These are phyloP conservation scores for Pachypeltis micranthus DNA, from an alignment of 1,140 invertebrate species.

Conservation along the genomic window DNA sequence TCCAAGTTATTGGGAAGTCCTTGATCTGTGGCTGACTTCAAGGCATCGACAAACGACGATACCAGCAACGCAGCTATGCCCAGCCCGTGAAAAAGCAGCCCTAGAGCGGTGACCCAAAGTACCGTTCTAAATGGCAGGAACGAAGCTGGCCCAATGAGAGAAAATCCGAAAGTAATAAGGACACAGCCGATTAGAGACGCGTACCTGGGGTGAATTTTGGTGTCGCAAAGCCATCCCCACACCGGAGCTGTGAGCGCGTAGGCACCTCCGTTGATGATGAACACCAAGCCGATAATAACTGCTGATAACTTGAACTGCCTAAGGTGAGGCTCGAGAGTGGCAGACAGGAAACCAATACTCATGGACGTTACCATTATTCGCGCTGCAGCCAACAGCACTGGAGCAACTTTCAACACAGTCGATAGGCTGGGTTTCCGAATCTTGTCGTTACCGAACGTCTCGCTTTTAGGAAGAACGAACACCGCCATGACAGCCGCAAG, in stretches of 20 bases:
- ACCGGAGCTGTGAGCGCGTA: conserved; percentile 69
- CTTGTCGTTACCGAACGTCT: not conserved
- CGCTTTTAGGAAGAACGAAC: conserved; percentile 48
- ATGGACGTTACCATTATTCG: conserved; percentile 62
- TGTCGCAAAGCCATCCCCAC: conserved; percentile 72
- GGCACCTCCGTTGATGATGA: conserved; percentile 73
- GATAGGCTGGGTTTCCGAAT: conserved; percentile 44
- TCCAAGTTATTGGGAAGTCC: conserved; percentile 68
- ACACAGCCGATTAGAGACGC: conserved; percentile 53
- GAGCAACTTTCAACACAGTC: conserved; percentile 51
- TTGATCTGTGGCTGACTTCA: conserved; percentile 52
- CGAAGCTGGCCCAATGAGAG: conserved; percentile 60
- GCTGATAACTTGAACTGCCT: conserved; percentile 57
- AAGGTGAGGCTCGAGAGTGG: conserved; percentile 70
- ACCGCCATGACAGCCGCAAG: conserved; percentile 59
- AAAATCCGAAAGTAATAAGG: conserved; percentile 51
- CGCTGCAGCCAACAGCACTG: conserved; percentile 50
- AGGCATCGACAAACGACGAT: conserved; percentile 68
- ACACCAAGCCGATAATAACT: conserved; percentile 67
- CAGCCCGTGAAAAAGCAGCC: conserved; percentile 62
- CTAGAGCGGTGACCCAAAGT: conserved; percentile 52
- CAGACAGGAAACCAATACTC: conserved; percentile 70
- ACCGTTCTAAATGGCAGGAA: conserved; percentile 43
- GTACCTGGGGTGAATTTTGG: conserved; percentile 47
- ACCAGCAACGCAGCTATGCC: conserved; percentile 70